Evolutionary conservation across 2,113 vertebrate genomes (phyloP).

Genomic region (Columbina picui): DNA sequence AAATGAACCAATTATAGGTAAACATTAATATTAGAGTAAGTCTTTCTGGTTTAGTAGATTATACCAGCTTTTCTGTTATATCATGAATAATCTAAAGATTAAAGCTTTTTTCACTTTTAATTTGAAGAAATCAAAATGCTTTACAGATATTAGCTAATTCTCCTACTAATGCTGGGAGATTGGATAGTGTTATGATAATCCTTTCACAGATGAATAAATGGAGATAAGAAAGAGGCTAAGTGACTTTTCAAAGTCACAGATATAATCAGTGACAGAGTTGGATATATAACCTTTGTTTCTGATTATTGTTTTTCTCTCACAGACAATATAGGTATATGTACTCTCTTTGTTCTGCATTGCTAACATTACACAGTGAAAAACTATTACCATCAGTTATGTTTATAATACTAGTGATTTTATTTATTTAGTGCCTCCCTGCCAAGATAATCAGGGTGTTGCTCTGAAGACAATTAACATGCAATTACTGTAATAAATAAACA

Average conservation of each 20-base stretch:
- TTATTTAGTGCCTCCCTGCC: slow-evolving; percentile 57
- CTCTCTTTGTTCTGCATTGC: not conserved
- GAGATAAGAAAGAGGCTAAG: slow-evolving; percentile 50
- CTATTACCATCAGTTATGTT: slow-evolving; percentile 31
- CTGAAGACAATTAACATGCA: slow-evolving; percentile 69
- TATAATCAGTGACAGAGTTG: slow-evolving; percentile 22
- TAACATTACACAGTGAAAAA: slow-evolving; percentile 15
- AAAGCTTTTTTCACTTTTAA: slow-evolving; percentile 28
- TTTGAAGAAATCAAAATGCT: slow-evolving; percentile 51
- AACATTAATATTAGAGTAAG: not conserved
- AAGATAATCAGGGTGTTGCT: slow-evolving; percentile 38
- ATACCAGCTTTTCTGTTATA: slow-evolving; percentile 12
- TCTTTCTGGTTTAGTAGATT: not conserved
- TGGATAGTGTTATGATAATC: slow-evolving; percentile 60
- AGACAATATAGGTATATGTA: not conserved
- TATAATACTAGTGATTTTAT: slow-evolving; percentile 68
- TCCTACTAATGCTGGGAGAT: slow-evolving; percentile 55
- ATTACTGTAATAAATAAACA: slow-evolving; percentile 67
- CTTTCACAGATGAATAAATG: slow-evolving; percentile 65
- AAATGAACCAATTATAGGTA: not conserved
- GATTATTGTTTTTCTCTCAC: not conserved
- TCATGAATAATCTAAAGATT: slow-evolving; percentile 48
- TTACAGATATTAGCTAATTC: slow-evolving; percentile 62
- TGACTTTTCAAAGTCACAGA: slow-evolving; percentile 59
- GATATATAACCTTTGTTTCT: slow-evolving; percentile 46